Conservation (phyloP, 37 sponge, comb jelly and placozoan species). For the Dysidea cf. avara region DNA sequence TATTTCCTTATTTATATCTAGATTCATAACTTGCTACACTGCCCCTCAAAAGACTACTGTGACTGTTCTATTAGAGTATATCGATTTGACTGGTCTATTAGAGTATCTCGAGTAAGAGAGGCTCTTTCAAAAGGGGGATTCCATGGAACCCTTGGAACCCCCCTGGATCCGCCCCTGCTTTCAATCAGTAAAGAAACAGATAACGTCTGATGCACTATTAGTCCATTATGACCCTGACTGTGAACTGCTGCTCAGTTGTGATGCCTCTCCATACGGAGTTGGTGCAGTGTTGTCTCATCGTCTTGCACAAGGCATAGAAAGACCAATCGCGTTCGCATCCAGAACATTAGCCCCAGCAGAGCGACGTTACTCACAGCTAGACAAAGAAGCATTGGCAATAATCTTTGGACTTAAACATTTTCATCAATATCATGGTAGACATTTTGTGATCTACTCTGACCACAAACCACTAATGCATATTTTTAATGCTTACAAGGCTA, state of each 20-base stretch:
- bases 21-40: too few species aligned
- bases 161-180: too few species aligned
- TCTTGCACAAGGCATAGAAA: slow-evolving; percentile 26
- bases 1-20: too few species aligned
- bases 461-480: slow-evolving; percentile 32
- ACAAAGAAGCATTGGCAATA: slow-evolving; percentile 40
- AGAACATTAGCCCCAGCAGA: slow-evolving; percentile 24
- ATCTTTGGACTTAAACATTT: slow-evolving; percentile 23
- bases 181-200: neutral
- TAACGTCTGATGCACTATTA: neutral
- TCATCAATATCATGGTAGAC: slow-evolving; percentile 20
- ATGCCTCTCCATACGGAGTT: slow-evolving; percentile 11
- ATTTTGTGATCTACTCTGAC: slow-evolving; percentile 17
- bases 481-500: neutral
- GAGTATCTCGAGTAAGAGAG: too few species aligned
- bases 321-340: slow-evolving; percentile 43
- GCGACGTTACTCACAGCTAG: slow-evolving; percentile 26
- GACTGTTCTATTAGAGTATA: too few species aligned
- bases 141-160: too few species aligned
- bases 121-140: too few species aligned
- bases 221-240: slow-evolving; percentile 1
- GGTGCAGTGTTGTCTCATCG: slow-evolving; percentile 45
- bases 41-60: too few species aligned
- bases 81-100: too few species aligned
- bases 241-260: slow-evolving; percentile 1